These are phyloP conservation scores for Loriculus beryllinus DNA, from an alignment of 2,797 vertebrate species.

Conservation along the genomic window DNA sequence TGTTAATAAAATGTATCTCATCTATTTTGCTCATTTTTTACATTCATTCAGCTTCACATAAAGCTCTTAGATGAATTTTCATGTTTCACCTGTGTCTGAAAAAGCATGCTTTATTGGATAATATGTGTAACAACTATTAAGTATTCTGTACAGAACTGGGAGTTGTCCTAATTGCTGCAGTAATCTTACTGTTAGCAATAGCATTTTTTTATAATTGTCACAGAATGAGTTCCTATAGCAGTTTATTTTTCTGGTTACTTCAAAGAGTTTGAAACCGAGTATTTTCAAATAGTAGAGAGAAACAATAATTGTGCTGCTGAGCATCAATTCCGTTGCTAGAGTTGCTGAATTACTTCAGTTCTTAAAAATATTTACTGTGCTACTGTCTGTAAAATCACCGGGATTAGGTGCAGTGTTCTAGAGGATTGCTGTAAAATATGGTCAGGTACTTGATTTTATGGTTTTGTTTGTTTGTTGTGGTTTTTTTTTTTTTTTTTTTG, in stretches of 20 bases:
- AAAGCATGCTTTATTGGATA: not conserved
- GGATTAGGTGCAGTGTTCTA: not conserved
- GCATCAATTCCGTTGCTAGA: not conserved
- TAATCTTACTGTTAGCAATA: not conserved
- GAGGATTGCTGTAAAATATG: not conserved
- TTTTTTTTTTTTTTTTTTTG: too few relatives aligned
- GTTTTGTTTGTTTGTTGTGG: not conserved
- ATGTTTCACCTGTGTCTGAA: not conserved
- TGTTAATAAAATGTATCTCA: not conserved
- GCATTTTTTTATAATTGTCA: not conserved
- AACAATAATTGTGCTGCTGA: not conserved
- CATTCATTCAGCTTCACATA: not conserved
- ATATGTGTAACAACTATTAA: not conserved
- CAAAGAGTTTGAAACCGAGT: not conserved
- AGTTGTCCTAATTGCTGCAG: not conserved
- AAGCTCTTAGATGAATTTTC: not conserved
- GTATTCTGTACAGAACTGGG: not conserved
- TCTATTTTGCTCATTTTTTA: not conserved
- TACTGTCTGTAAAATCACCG: not conserved
- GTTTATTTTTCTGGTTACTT: not conserved
- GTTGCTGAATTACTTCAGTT: not conserved
- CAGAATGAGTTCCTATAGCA: not conserved
- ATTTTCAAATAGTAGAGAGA: not conserved
- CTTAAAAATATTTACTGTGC: not conserved
- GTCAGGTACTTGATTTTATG: not conserved